A percentile compares a stretch with the other conserved stretches of the same genome.
Conservation (phyloP, 2,113 vertebrate species). For the Oxyura jamaicensis region DNA sequence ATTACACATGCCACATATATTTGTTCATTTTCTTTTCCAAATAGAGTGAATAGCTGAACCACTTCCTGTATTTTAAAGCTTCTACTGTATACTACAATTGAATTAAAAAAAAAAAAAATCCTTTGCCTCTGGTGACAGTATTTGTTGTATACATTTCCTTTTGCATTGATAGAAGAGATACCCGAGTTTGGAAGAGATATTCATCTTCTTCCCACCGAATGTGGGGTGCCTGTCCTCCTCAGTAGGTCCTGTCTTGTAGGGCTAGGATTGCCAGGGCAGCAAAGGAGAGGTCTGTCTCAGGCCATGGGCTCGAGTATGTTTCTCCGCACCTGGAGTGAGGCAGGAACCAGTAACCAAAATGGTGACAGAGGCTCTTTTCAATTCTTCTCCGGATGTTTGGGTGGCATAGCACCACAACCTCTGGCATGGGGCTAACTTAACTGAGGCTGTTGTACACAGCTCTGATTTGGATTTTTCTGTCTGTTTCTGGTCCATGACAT, state of each 20-base stretch:
- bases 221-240: fast-evolving
- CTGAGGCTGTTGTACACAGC: background rate
- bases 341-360: background rate
- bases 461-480: background rate
- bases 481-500: background rate
- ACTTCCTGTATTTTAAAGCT: conserved; percentile 6
- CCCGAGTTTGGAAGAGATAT: background rate
- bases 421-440: fast-evolving
- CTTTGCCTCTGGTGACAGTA: background rate
- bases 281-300: background rate
- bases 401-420: background rate
- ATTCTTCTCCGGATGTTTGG: background rate
- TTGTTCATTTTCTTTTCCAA: conserved; percentile 42
- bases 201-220: background rate
- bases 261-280: background rate
- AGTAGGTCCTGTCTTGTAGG: fast-evolving
- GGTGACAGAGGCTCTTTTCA: background rate
- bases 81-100: background rate
- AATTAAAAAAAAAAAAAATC: background rate
- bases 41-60: background rate
- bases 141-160: background rate
- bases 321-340: background rate
- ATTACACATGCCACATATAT: conserved; percentile 5
- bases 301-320: fast-evolving
- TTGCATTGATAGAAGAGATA: background rate